Conservation (phyloP, 2,888 invertebrate species). For the Enoplolaimus lenunculus region DNA sequence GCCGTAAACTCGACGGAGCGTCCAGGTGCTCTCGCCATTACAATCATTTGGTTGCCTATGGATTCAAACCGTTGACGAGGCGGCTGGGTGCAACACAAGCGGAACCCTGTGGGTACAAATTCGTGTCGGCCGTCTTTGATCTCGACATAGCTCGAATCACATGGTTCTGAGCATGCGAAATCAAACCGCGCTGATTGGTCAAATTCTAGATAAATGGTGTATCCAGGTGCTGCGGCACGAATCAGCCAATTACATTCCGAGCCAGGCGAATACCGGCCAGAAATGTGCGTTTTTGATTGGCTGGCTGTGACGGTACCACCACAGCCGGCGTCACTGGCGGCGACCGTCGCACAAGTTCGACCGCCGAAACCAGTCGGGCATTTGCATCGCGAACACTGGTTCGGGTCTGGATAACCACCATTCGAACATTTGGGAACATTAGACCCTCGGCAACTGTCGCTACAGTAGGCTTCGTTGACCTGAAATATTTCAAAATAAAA, state of each 20-base stretch:
- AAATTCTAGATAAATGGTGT: slow-evolving; percentile 31
- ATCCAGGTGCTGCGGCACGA: slow-evolving; percentile 25
- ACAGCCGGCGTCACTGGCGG: slow-evolving; percentile 24
- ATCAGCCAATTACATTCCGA: slow-evolving; percentile 35
- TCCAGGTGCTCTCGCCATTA: slow-evolving; percentile 30
- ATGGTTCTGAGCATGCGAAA: slow-evolving; percentile 35
- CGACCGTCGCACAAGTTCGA: slow-evolving; percentile 29
- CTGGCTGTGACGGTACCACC: slow-evolving; percentile 17
- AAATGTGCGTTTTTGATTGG: background rate
- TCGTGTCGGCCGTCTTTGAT: slow-evolving; percentile 32
- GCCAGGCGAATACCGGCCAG: slow-evolving; percentile 26
- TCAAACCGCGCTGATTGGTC: slow-evolving; percentile 27
- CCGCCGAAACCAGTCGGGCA: slow-evolving; percentile 36
- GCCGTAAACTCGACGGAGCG: slow-evolving; percentile 19
- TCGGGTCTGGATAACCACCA: slow-evolving; percentile 35
- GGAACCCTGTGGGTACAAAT: slow-evolving; percentile 33
- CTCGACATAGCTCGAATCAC: slow-evolving; percentile 37
- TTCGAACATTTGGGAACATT: slow-evolving; percentile 27
- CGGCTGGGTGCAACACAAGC: slow-evolving; percentile 33
- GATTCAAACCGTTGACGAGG: slow-evolving; percentile 31
- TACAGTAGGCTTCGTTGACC: slow-evolving; percentile 23
- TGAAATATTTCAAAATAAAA: too few relatives aligned
- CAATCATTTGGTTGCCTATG: slow-evolving; percentile 31
- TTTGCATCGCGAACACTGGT: slow-evolving; percentile 32
- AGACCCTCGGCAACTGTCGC: slow-evolving; percentile 13